Base-by-base conservation (phyloP, 2,888 invertebrate species). In the Drosophila mulleri region DNA sequence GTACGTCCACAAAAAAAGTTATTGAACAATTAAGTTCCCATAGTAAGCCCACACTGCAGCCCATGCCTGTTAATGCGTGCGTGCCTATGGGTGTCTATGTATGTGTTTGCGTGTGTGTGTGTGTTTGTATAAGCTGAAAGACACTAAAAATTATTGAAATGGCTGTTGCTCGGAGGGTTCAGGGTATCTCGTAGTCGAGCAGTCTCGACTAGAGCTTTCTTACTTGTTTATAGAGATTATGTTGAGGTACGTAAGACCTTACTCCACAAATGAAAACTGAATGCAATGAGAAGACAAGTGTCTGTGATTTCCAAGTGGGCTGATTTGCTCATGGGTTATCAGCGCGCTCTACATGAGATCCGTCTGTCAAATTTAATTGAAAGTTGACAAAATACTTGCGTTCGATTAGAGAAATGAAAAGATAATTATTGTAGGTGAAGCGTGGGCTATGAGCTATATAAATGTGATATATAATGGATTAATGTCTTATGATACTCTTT, bases 191-290 rank as follows among this genome's bases (percentile, higher is more conserved):
- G n/a, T n/a, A n/a, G n/a, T n/a, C n/a, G n/a, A n/a, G n/a, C n/a
- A n/a, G n/a, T n/a, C n/a, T n/a, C n/a, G n/a, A n/a, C n/a, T n/a
- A n/a, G n/a, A n/a, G n/a, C n/a, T n/a, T n/a, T n/a, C n/a, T n/a
- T n/a, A n/a, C n/a, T n/a, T n/a, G n/a, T n/a, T 69, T 65, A 45
- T 20, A 64, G 69, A 64, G 83, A 78, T 76, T 73, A 60, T 54
- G 32, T 57, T 53, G 37, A 52, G 60, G 76, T 72, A 76, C 53
- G 65, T 39, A 48, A 62, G 71, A 47, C 81, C 78, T 81, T 67
- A 79, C 48, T 71, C 67, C 29, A 42, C 47, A 65, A 63, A 63
- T 18, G 32, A 32, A 16, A 48, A 29, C 8, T 2, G 48, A 29
- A n/a, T 48, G 32, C 48, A 23, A 18, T n/a, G 37, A 39, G 23